Base-by-base conservation (phyloP, 2,113 vertebrate genomes). In the Cyprinodon brontotheroides region DNA sequence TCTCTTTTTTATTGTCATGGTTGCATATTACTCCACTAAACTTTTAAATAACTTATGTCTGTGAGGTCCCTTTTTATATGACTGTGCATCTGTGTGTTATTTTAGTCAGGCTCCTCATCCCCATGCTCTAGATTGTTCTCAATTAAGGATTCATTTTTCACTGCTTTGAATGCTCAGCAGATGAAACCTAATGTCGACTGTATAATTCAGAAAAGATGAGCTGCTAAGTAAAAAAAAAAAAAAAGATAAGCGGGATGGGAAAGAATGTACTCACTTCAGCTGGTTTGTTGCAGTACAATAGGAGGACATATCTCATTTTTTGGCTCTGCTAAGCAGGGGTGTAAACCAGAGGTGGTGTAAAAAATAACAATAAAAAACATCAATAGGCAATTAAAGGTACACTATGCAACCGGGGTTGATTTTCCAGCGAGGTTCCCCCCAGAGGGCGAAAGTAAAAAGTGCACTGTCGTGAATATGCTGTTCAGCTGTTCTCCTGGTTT, bases 61-160 rank as follows among this genome's bases (percentile, higher is more conserved):
- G 3, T 17, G 50, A 20, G 17, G 1, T 57, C 9, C 2, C 14
- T 57, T n/a, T n/a, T 57, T n/a, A n/a, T 57, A 57, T 57, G 20
- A 57, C 0, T 57, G 81, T 61, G 72, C 29, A 29, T 29, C 29
- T 41, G 82, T 71, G 86, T 86, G 75, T 91, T 91, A 84, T 84
- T 89, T 90, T 79, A 86, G 53, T 73, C 87, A 81, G 73, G 62
- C 70, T 84, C 84, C 80, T 79, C 79, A 88, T 86, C 74, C 74
- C 70, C 79, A 72, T 63, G 77, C 70, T 57, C 76, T 74, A 65
- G 86, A 89, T 86, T 87, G 64, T 37, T 80, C 88, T 69, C 80
- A 73, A 90, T 91, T 90, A 87, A 82, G 74, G 87, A 92, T 87
- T 88, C 89, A 90, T 93, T 93, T 88, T 78, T 94, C 89, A 90